These are phyloP conservation scores for Galeopterus variegatus DNA, from an alignment of 2,113 vertebrate genomes.

Conservation along the genomic window DNA sequence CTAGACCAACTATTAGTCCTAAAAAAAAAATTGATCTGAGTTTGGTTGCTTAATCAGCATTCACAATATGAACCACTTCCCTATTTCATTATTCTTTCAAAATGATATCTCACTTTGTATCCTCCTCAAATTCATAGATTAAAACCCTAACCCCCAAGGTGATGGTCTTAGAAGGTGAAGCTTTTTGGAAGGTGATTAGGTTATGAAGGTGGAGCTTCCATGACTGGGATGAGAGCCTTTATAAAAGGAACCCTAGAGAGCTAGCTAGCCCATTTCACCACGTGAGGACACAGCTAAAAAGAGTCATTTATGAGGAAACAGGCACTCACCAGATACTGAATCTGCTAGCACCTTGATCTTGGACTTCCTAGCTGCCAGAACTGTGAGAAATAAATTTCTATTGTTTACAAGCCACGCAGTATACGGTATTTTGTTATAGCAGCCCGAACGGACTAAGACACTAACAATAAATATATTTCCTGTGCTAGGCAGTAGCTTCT, in stretches of 20 bases:
- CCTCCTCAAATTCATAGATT: not conserved
- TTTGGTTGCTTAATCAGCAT: conserved; percentile 63
- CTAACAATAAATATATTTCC: conserved; percentile 44
- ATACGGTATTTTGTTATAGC: not conserved
- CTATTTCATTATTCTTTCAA: not conserved
- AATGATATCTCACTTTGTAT: not conserved
- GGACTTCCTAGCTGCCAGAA: not conserved
- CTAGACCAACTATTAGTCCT: conserved; percentile 51
- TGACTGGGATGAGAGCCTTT: not conserved
- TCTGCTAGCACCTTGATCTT: not conserved
- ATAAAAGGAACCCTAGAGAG: not conserved
- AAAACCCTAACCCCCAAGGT: not conserved
- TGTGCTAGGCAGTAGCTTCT: not conserved
- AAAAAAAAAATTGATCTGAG: conserved; percentile 57
- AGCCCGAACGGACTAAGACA: not conserved
- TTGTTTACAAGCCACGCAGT: not conserved
- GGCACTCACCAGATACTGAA: not conserved
- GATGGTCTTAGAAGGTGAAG: not conserved
- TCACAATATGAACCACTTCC: not conserved
- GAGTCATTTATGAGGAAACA: not conserved
- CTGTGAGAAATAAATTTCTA: not conserved
- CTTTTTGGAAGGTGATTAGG: not conserved
- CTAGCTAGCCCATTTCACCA: too few relatives aligned
- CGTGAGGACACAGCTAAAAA: not conserved
- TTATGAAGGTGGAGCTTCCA: not conserved